Evolutionary conservation across 2,888 invertebrate genomes (phyloP), one percentile per base, ranked within the genome.

Genomic region (Pelosia muscerda): DNA sequence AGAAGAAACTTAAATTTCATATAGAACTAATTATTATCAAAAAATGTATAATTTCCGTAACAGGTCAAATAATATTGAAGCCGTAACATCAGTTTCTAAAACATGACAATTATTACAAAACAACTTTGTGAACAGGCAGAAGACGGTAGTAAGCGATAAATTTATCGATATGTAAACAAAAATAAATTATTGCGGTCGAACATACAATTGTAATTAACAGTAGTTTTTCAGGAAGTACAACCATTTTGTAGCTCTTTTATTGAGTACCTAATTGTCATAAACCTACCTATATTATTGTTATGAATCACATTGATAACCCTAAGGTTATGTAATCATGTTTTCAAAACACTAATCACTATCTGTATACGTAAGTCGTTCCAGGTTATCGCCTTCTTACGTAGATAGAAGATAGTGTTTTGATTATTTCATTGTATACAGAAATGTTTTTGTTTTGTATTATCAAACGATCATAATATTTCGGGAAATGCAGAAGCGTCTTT

Each of bases 331-430:
- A 81, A 84, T 49, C 49, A 71, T 83, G 81, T 84, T 84, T 84
- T 78, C 71, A 72, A 70, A 75, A 71, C 72, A 72, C 74, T 72
- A 71, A 72, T 72, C 74, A 67, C 72, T 85, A 85, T 85, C 83
- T 73, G 34, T 57, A 49, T 54, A 22, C 84, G 78, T 73, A 69
- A 82, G 81, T 86, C 80, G 81, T 81, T 81, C 66, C 86, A 86
- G 87, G 86, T 89, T 90, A 90, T 89, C 87, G 63, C 56, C 58
- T 65, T 63, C 69, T 78, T 76, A 70, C 76, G 74, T 72, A 76
- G 67, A 73, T 77, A 74, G 38, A 19, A 58, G 73, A 71, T 73
- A 72, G 62, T 65, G 34, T 61, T 11, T 60, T 62, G 25, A 61
- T 49, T 64, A 68, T 61, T 75, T 74, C 73, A 68, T 71, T 75